A percentile compares a stretch with the other conserved stretches of the same genome.
Conservation (phyloP, 2,113 vertebrate genomes). For the Cinclus mexicanus region DNA sequence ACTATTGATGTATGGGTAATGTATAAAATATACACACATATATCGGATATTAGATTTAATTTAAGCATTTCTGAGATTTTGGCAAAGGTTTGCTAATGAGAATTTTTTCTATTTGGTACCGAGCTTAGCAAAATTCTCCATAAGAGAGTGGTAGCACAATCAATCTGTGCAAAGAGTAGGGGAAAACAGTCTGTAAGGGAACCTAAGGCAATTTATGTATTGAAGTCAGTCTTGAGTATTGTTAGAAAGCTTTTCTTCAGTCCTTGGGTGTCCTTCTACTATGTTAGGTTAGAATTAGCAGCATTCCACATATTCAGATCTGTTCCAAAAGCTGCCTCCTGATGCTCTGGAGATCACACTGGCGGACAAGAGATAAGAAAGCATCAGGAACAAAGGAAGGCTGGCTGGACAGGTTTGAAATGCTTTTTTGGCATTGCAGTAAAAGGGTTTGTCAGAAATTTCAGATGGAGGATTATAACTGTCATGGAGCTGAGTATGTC, state of each 20-base stretch:
- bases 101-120: neutral
- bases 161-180: neutral
- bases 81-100: neutral
- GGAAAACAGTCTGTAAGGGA: neutral
- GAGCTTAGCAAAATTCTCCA: neutral
- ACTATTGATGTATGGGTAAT: neutral
- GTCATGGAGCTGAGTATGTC: neutral
- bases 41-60: neutral
- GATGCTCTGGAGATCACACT: constrained; percentile 43
- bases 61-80: neutral
- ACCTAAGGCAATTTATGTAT: neutral
- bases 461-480: neutral
- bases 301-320: neutral
- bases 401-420: constrained; percentile 36
- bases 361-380: constrained; percentile 41
- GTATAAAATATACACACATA: neutral
- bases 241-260: neutral
- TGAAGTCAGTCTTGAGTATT: neutral
- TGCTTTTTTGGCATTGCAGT: neutral
- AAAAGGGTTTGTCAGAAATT: neutral
- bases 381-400: constrained; percentile 57
- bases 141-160: neutral
- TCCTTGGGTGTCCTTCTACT: neutral
- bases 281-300: neutral
- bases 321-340: constrained; percentile 34